Conservation (phyloP, 2,113 vertebrate genomes). For the Pionites leucogaster region DNA sequence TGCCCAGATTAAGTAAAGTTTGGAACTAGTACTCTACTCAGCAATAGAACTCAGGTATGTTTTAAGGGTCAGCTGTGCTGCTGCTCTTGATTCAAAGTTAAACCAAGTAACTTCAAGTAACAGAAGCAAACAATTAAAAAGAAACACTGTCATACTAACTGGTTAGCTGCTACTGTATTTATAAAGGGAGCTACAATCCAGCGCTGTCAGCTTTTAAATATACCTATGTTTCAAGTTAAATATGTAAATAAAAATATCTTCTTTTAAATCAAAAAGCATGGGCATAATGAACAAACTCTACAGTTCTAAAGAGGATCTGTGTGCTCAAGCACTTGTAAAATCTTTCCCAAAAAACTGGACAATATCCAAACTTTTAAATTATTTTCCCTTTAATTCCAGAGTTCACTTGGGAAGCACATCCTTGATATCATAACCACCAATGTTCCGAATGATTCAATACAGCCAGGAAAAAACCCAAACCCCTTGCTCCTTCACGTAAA, state of each 20-base stretch:
- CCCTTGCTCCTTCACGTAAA: rapidly evolving
- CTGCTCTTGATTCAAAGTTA: background rate
- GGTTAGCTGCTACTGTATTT: background rate
- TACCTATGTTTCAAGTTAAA: rapidly evolving
- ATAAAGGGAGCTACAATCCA: rapidly evolving
- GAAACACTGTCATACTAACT: background rate
- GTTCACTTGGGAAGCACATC: background rate
- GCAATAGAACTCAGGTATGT: rapidly evolving
- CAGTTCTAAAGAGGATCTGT: rapidly evolving
- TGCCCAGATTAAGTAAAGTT: background rate
- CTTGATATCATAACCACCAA: rapidly evolving
- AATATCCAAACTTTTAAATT: rapidly evolving
- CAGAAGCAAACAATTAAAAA: background rate
- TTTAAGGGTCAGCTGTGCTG: rapidly evolving
- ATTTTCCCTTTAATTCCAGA: rapidly evolving
- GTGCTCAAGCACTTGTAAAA: too few species aligned
- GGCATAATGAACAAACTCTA: rapidly evolving
- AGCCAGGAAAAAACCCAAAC: rapidly evolving
- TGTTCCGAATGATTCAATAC: background rate
- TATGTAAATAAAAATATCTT: background rate
- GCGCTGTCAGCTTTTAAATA: rapidly evolving
- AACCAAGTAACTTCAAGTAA: background rate
- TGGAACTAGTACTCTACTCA: background rate
- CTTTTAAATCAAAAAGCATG: background rate
- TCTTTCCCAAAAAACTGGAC: background rate